Percentiles rank a stretch among this genome's conserved stretches.
Conservation (phyloP, 1,140 invertebrate genomes). For the Drosophila nigromelanica region DNA sequence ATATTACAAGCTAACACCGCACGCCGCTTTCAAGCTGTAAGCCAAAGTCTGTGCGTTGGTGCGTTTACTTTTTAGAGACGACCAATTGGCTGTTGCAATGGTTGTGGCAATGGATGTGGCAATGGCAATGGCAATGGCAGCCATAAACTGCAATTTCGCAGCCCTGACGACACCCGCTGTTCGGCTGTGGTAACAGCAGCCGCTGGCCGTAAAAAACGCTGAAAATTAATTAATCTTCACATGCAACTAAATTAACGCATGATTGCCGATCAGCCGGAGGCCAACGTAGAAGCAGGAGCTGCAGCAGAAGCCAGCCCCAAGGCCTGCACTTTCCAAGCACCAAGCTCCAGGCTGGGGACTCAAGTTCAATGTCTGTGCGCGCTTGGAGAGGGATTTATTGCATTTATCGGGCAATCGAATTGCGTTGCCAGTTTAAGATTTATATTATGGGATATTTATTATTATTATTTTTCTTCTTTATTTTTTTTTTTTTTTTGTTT, state of each 20-base stretch:
- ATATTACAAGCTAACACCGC: constrained; percentile 22
- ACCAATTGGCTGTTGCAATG: constrained; percentile 25
- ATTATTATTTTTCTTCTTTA: constrained; percentile 11
- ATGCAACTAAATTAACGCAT: constrained; percentile 82
- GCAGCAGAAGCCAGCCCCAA: constrained; percentile 35
- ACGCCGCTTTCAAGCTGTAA: background rate
- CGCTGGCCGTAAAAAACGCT: constrained; percentile 65
- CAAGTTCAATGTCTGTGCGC: constrained; percentile 32
- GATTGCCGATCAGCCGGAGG: constrained; percentile 55
- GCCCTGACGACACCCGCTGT: constrained; percentile 73
- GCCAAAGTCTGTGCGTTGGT: background rate
- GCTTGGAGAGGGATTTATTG: constrained; percentile 63
- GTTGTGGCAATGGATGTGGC: constrained; percentile 20
- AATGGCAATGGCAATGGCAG: constrained; percentile 36
- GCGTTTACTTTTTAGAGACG: constrained; percentile 20
- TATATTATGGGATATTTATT: constrained; percentile 55
- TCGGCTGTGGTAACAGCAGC: constrained; percentile 18
- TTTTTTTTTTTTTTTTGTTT: constrained; percentile 11
- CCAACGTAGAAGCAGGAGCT: constrained; percentile 8
- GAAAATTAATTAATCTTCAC: constrained; percentile 77
- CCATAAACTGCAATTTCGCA: constrained; percentile 58
- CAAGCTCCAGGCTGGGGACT: constrained; percentile 9
- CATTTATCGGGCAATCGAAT: constrained; percentile 77
- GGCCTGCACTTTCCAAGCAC: constrained; percentile 4
- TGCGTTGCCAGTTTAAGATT: constrained; percentile 69